phyloP scores from a whole-genome alignment of 2,888 invertebrate species.

The Sphaerophoria rueppellii region DNA sequence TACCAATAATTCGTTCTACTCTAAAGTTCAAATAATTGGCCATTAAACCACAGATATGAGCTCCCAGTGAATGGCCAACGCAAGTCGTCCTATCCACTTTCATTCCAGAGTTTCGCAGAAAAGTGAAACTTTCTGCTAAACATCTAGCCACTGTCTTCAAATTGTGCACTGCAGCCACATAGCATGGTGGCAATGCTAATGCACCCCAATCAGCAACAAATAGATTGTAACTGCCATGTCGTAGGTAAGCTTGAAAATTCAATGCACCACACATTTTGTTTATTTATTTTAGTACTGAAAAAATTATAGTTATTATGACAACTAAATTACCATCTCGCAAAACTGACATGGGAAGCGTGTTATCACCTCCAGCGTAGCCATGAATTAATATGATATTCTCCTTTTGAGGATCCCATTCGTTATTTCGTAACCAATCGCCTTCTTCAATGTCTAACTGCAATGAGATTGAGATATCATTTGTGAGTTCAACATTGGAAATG shows the following conservation, averaged over 20 bases:
- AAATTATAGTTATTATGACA: not conserved
- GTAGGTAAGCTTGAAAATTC: conserved; percentile 85
- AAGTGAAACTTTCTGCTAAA: conserved; percentile 86
- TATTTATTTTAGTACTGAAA: not conserved
- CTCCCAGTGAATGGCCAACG: conserved; percentile 90
- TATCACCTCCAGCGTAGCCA: conserved; percentile 91
- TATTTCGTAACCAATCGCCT: conserved; percentile 89
- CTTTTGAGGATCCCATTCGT: conserved; percentile 87
- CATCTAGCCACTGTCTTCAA: conserved; percentile 88
- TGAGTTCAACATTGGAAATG: conserved; percentile 4
- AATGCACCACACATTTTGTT: conserved; percentile 1
- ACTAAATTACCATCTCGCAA: conserved; percentile 86
- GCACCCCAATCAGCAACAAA: conserved; percentile 91
- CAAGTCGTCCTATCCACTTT: conserved; percentile 87
- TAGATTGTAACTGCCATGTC: conserved; percentile 89
- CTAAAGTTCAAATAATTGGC: conserved; percentile 88
- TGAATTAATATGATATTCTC: conserved; percentile 89
- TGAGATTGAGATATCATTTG: not conserved
- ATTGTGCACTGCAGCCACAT: conserved; percentile 90
- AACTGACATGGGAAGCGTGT: conserved; percentile 88
- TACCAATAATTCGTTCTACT: conserved; percentile 88
- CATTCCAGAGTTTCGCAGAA: conserved; percentile 86
- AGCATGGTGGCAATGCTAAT: conserved; percentile 87
- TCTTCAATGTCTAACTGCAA: conserved; percentile 84
- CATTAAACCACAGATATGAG: conserved; percentile 90